Conservation (phyloP, 2,888 invertebrate species). For the Ceratothoa steindachneri region DNA sequence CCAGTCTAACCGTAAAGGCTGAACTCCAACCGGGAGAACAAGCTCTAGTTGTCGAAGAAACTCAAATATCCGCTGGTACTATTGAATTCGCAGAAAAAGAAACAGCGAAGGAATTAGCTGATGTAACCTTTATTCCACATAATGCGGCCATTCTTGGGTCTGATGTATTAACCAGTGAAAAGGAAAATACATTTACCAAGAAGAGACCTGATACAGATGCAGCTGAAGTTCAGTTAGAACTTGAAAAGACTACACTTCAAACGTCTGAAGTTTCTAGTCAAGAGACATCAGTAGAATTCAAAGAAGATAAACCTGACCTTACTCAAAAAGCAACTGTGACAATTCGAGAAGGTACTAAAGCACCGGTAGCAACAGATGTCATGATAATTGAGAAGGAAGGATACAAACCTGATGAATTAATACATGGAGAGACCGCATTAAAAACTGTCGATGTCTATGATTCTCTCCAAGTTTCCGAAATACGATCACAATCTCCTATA, state of each 20-base stretch:
- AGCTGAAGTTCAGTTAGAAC: slow-evolving; percentile 50
- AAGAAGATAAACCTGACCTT: slow-evolving; percentile 25
- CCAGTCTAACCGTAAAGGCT: slow-evolving; percentile 17
- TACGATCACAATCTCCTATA: background rate
- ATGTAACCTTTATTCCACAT: background rate
- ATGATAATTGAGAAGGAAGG: background rate
- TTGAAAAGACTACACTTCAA: slow-evolving; percentile 52
- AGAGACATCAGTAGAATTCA: slow-evolving; percentile 53
- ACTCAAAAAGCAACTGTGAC: background rate
- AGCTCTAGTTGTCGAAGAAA: slow-evolving; percentile 31
- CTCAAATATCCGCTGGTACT: slow-evolving; percentile 13
- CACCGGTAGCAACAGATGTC: background rate
- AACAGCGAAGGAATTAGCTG: background rate
- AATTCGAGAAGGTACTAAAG: background rate
- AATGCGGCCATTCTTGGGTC: background rate
- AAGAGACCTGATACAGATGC: slow-evolving; percentile 59
- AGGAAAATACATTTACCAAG: slow-evolving; percentile 56
- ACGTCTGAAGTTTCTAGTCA: slow-evolving; percentile 55
- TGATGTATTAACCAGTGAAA: slow-evolving; percentile 54
- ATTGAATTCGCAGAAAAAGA: slow-evolving; percentile 19
- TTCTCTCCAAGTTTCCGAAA: background rate
- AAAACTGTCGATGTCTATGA: background rate
- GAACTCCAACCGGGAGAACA: slow-evolving; percentile 22
- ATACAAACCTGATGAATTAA: background rate
- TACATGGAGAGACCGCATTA: background rate